phyloP scores from a whole-genome alignment of 2,113 vertebrate species.

The Anarrhichthys ocellatus region DNA sequence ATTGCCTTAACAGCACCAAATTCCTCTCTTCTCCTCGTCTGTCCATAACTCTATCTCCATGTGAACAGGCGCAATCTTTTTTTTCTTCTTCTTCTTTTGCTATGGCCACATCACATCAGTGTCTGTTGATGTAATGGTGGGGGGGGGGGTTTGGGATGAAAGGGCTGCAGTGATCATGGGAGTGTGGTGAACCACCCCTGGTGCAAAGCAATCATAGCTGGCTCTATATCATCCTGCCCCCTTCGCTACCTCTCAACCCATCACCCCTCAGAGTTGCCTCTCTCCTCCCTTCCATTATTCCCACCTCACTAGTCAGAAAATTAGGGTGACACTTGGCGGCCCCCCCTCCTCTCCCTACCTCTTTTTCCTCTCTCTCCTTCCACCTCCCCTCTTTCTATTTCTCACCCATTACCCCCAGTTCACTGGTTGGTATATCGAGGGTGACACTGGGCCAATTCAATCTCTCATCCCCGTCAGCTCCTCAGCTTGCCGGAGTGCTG shows the following conservation, averaged over 20 bases:
- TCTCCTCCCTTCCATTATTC: constrained; percentile 71
- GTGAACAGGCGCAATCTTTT: constrained; percentile 34
- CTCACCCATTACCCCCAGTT: constrained; percentile 80
- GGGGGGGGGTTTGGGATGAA: constrained; percentile 52
- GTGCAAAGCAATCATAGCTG: constrained; percentile 74
- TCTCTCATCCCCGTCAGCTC: constrained; percentile 60
- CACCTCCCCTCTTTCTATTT: constrained; percentile 53
- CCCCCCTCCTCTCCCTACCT: constrained; percentile 20
- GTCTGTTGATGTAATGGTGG: constrained; percentile 30
- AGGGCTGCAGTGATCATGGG: constrained; percentile 55
- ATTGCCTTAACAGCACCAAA: constrained; percentile 31
- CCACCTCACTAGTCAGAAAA: constrained; percentile 76
- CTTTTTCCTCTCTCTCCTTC: constrained; percentile 32
- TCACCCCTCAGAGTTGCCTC: constrained; percentile 59
- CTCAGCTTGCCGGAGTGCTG: constrained; percentile 32
- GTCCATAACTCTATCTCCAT: constrained; percentile 27
- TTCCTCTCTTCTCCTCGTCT: constrained; percentile 1
- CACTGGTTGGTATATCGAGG: constrained; percentile 75
- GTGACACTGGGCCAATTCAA: constrained; percentile 79
- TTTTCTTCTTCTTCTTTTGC: not conserved
- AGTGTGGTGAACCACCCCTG: constrained; percentile 70
- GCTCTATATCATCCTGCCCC: constrained; percentile 73
- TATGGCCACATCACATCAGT: constrained; percentile 32
- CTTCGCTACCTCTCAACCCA: constrained; percentile 63
- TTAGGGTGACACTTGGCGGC: constrained; percentile 63